Conservation (phyloP, 2,797 vertebrate species). For the Pitangus sulphuratus region DNA sequence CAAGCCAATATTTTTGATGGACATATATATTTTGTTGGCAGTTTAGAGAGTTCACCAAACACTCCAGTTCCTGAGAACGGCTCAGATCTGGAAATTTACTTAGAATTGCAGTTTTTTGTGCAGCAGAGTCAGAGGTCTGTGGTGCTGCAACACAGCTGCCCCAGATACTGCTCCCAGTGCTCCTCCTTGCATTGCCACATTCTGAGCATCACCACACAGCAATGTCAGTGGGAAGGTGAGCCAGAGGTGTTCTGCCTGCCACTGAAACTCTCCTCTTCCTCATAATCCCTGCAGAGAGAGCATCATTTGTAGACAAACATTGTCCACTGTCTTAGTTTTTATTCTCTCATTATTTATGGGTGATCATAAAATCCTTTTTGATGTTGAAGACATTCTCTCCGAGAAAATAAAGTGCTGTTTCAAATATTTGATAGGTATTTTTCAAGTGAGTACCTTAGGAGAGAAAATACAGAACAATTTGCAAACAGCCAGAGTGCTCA, state of each 20-base stretch:
- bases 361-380: not conserved
- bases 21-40: conserved; percentile 16
- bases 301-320: rapidly evolving
- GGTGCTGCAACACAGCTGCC: not conserved
- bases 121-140: not conserved
- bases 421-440: not conserved
- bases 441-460: not conserved
- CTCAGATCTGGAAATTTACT: conserved; percentile 34
- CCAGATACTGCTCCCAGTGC: not conserved
- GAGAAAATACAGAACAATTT: not conserved
- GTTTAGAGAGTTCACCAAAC: conserved; percentile 45
- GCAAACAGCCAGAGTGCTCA: rapidly evolving
- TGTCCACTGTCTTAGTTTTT: not conserved
- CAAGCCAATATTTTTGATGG: conserved; percentile 52
- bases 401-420: not conserved
- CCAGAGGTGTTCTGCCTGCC: not conserved
- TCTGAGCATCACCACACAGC: rapidly evolving
- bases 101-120: not conserved
- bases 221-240: not conserved
- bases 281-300: rapidly evolving
- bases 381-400: not conserved
- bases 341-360: not conserved
- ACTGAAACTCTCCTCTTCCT: not conserved
- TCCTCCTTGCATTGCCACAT: rapidly evolving
- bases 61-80: not conserved